These are phyloP conservation scores for Gymnoscelis rufifasciata DNA, from an alignment of 2,888 invertebrate species.

Conservation along the genomic window DNA sequence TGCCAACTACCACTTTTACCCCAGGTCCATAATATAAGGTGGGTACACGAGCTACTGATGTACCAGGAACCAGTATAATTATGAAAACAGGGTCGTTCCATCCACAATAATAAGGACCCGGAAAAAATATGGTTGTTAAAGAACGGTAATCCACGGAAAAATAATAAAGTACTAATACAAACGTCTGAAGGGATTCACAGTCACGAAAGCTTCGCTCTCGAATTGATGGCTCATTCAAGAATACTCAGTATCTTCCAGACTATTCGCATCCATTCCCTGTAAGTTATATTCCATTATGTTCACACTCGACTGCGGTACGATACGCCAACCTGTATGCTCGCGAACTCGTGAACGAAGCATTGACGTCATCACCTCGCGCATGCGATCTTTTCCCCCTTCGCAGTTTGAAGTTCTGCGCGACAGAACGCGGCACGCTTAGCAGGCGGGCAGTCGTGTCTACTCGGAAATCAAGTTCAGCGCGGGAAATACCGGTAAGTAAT, in stretches of 20 bases:
- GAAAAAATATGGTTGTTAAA: no score
- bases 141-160: no score
- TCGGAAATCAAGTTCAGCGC: slow-evolving; percentile 43
- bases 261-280: slow-evolving; percentile 5
- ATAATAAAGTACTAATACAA: no score
- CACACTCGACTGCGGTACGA: slow-evolving; percentile 38
- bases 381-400: slow-evolving; percentile 41
- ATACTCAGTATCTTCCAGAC: background rate
- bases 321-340: slow-evolving; percentile 66
- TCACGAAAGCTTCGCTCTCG: background rate
- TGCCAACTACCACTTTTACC: no score
- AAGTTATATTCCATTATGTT: slow-evolving; percentile 14
- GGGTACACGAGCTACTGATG: no score
- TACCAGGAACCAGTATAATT: no score
- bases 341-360: slow-evolving; percentile 74
- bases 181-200: no score
- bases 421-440: slow-evolving; percentile 56
- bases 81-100: no score
- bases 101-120: no score
- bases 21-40: no score
- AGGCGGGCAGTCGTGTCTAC: slow-evolving; percentile 45
- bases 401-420: slow-evolving; percentile 4
- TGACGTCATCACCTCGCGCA: slow-evolving; percentile 68
- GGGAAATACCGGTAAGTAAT: slow-evolving; percentile 65
- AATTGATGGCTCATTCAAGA: background rate